These are phyloP conservation scores for Callaeas wilsoni DNA, from an alignment of 2,113 vertebrate genomes.

Conservation along the genomic window DNA sequence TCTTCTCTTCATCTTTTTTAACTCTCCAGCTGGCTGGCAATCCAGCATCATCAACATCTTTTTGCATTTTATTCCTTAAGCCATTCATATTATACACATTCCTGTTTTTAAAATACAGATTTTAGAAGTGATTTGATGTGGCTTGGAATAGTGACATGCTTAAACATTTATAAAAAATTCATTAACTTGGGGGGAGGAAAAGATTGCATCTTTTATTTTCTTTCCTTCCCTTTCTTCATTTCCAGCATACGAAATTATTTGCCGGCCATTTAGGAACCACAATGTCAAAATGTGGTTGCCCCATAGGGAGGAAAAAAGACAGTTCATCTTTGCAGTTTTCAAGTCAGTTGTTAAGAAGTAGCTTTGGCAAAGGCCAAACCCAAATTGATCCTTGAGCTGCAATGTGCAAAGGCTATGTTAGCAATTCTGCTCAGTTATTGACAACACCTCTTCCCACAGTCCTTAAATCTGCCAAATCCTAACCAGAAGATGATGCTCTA, in stretches of 20 bases:
- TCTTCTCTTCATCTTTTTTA: conserved; percentile 23
- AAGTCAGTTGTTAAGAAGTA: conserved; percentile 45
- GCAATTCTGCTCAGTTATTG: background rate
- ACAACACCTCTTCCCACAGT: conserved; percentile 28
- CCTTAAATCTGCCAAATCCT: conserved; percentile 15
- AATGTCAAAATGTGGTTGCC: conserved; percentile 53
- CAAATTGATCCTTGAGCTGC: conserved; percentile 12
- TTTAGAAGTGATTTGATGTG: conserved; percentile 63
- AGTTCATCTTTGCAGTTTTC: conserved; percentile 55
- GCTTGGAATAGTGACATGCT: conserved; percentile 64
- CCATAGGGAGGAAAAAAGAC: conserved; percentile 65
- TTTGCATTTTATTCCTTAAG: conserved; percentile 57
- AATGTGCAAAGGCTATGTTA: background rate
- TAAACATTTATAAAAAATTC: conserved; percentile 46
- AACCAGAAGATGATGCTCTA: conserved; percentile 4
- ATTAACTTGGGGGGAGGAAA: conserved; percentile 7
- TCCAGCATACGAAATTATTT: conserved; percentile 55
- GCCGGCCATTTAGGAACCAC: conserved; percentile 59
- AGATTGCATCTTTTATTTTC: background rate
- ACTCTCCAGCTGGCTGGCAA: conserved; percentile 21
- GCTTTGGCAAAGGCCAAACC: conserved; percentile 39
- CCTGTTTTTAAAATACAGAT: conserved; percentile 59
- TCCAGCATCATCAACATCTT: conserved; percentile 51
- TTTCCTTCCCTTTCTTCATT: conserved; percentile 31
- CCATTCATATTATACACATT: conserved; percentile 46